Percentiles rank a stretch among this genome's conserved stretches.
These are phyloP conservation scores for Upupa epops DNA, from an alignment of 2,113 vertebrate species.

Conservation along the genomic window DNA sequence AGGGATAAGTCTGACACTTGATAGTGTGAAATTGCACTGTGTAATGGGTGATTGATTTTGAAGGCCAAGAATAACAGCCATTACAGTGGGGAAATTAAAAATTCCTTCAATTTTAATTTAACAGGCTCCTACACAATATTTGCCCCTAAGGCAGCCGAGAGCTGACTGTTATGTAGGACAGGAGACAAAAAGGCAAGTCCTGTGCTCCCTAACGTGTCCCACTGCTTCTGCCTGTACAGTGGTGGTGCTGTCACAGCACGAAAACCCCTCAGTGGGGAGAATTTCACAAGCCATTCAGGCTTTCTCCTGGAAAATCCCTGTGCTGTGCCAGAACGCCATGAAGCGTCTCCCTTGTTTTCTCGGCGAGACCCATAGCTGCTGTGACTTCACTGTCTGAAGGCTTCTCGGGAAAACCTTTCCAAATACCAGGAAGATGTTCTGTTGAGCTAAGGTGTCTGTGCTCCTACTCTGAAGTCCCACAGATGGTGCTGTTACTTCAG, in stretches of 20 bases:
- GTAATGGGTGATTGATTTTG: background rate
- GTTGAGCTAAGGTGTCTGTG: background rate
- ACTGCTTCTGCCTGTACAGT: background rate
- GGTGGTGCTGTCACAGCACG: background rate
- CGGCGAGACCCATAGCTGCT: background rate
- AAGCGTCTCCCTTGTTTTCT: background rate
- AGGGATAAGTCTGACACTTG: background rate
- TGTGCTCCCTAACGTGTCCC: background rate
- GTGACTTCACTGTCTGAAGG: background rate
- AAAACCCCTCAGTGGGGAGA: background rate
- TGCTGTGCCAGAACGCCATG: background rate
- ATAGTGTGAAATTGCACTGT: background rate
- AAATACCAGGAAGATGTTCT: background rate
- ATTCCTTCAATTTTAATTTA: background rate
- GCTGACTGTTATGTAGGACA: background rate
- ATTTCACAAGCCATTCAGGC: background rate
- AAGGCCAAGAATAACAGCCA: background rate
- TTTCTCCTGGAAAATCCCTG: background rate
- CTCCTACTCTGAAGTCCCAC: background rate
- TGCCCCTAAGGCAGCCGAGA: background rate
- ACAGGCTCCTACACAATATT: background rate
- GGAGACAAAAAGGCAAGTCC: background rate
- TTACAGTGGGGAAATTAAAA: background rate
- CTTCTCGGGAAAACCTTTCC: background rate
- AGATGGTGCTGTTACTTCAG: constrained; percentile 29